phyloP scores from a whole-genome alignment of 1,140 invertebrate species.

The Hyles vespertilio region DNA sequence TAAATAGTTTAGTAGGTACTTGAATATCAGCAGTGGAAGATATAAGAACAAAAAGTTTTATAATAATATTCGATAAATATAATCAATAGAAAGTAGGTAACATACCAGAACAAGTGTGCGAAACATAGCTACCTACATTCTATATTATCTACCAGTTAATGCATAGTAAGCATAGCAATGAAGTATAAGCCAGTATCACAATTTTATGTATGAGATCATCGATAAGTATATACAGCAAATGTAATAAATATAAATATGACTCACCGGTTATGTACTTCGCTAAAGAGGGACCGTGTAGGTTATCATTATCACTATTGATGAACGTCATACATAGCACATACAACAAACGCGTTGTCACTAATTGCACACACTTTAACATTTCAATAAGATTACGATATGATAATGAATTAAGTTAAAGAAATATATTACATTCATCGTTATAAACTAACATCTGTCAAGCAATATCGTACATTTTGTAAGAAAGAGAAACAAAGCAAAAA shows the following conservation, averaged over 20 bases:
- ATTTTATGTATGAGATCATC: conserved; percentile 73
- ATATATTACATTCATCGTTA: conserved; percentile 6
- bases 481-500: conserved; percentile 37
- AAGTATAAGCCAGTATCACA: conserved; percentile 44
- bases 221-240: conserved; percentile 58
- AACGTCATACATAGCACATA: conserved; percentile 50
- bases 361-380: conserved; percentile 41
- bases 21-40: too few relatives aligned
- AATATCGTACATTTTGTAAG: conserved; percentile 20
- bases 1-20: too few relatives aligned
- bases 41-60: too few relatives aligned
- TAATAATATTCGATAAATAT: too few relatives aligned
- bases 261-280: conserved; percentile 65
- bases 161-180: conserved; percentile 37
- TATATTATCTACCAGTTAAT: conserved; percentile 6
- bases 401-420: conserved; percentile 1
- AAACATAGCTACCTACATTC: neutral
- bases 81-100: neutral
- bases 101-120: neutral
- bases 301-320: conserved; percentile 61
- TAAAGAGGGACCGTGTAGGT: conserved; percentile 69
- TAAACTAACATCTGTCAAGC: conserved; percentile 12
- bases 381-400: conserved; percentile 23
- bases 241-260: conserved; percentile 74
- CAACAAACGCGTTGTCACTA: conserved; percentile 40